Base-by-base conservation (phyloP, 2,888 invertebrate genomes). In the Ochropacha duplaris region DNA sequence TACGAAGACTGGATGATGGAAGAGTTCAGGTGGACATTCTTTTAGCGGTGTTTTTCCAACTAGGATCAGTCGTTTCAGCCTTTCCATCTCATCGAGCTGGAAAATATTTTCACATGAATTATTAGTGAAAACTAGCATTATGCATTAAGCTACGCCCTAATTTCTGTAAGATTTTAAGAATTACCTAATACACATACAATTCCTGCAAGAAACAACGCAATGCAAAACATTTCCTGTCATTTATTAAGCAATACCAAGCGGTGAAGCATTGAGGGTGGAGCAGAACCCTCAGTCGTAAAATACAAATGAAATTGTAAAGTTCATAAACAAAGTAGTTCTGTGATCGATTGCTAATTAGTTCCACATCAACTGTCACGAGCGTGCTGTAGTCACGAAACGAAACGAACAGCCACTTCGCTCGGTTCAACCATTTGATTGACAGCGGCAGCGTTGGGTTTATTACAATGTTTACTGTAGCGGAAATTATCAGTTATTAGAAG, bases 1-100 rank as follows among this genome's bases (percentile, higher is more conserved):
- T n/a, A 94, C 93, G 82, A 95, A 95, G 4, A 96, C 94, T 0
- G 96, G 95, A 81, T 96, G 95, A 61, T 94, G 87, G 69, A 90
- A 94, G 78, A 96, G 90, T 74, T 95, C 95, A 3, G 94, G 91
- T 0, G 95, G 95, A 51, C 95, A 95, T 67, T 95, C 94, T 65
- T 94, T 93, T 39, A 95, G 82, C 0, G 95, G 95, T 51, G 96
- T 95, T 76, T 94, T 94, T 31, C 95, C 95, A 52, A 94, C 94
- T 26, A 96, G 88, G 58, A 96, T 95, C 64, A 96, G 87, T 64
- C 94, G 93, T 78, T 96, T 96, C 64, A 95, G 94, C 57, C 96
- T 88, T 79, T 95, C 95, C 88, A 95, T 93, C 83, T 96, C 96
- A 72, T 94, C 94, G 71, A 92, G 89, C 95, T 95, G 81, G 54